Percentiles rank a stretch among this genome's conserved stretches.
These are phyloP conservation scores for Oreotrochilus melanogaster DNA, from an alignment of 2,113 vertebrate genomes.

Conservation along the genomic window DNA sequence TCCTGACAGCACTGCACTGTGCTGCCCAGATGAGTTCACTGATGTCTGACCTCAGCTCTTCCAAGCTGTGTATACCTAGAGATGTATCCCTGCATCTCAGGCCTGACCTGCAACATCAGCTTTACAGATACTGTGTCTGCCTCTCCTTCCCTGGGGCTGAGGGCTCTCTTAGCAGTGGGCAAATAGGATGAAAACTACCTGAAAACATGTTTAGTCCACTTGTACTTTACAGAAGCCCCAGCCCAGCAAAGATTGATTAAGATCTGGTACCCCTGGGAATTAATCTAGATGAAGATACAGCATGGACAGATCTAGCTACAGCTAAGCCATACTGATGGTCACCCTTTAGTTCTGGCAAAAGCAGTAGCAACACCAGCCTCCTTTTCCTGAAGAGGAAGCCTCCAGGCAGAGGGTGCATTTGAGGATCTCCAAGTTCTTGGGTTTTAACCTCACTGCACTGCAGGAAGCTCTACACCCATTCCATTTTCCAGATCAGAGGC, in stretches of 20 bases:
- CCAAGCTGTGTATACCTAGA: not conserved
- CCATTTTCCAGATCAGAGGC: not conserved
- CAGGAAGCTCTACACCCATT: not conserved
- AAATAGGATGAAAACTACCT: not conserved
- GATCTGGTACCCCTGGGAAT: not conserved
- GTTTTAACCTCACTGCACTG: not conserved
- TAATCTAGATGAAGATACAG: not conserved
- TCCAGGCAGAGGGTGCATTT: not conserved
- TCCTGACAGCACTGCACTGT: not conserved
- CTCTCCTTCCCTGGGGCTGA: not conserved
- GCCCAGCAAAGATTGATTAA: not conserved
- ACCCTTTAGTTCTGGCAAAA: not conserved
- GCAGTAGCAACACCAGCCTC: not conserved
- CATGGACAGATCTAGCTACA: not conserved
- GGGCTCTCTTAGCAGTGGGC: not conserved
- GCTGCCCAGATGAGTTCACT: not conserved
- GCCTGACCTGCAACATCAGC: not conserved
- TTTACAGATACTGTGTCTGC: not conserved
- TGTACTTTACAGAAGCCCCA: not conserved
- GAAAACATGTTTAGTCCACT: not conserved
- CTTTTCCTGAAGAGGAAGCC: not conserved
- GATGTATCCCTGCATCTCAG: not conserved
- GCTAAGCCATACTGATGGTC: not conserved
- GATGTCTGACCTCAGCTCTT: not conserved
- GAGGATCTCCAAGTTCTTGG: not conserved